These are phyloP conservation scores for Masnerella sp. DNA, from an alignment of 2,888 invertebrate species.

Conservation along the genomic window DNA sequence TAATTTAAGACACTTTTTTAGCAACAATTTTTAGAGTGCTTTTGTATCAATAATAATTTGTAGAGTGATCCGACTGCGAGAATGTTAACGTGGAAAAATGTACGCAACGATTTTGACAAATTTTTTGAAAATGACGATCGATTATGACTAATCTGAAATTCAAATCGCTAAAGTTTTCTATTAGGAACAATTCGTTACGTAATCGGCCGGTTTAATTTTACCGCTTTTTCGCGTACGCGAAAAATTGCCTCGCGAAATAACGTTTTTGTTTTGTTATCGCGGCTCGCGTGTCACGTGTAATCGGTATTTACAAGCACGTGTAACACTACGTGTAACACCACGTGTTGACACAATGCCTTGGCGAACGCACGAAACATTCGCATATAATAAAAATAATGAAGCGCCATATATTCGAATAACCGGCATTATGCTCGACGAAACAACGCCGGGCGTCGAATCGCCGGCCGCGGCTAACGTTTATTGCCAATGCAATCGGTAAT, in stretches of 20 bases:
- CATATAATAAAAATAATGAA: conserved; percentile 36
- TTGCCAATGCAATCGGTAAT: conserved; percentile 11
- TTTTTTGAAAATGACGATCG: too few relatives aligned
- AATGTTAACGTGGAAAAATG: too few relatives aligned
- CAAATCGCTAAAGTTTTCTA: not conserved
- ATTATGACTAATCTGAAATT: not conserved
- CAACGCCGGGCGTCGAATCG: not conserved
- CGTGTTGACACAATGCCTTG: conserved; percentile 36
- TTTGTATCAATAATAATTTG: too few relatives aligned
- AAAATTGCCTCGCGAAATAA: conserved; percentile 12
- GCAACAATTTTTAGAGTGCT: too few relatives aligned
- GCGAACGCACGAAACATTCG: conserved; percentile 20
- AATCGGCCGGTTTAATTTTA: too few relatives aligned
- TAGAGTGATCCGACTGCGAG: too few relatives aligned
- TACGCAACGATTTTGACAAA: too few relatives aligned
- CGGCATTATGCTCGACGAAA: conserved; percentile 17
- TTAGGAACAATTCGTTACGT: too few relatives aligned
- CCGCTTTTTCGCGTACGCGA: not conserved
- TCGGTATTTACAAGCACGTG: conserved; percentile 49
- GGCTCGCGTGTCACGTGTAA: conserved; percentile 41
- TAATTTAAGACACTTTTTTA: too few relatives aligned
- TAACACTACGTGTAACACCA: conserved; percentile 42
- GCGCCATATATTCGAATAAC: conserved; percentile 1
- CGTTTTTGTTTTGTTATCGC: conserved; percentile 32
- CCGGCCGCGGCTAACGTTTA: conserved; percentile 8